Evolutionary conservation across 92 coral and sea anemone species (phyloP).

Genomic region (Phenganax stokvisi): DNA sequence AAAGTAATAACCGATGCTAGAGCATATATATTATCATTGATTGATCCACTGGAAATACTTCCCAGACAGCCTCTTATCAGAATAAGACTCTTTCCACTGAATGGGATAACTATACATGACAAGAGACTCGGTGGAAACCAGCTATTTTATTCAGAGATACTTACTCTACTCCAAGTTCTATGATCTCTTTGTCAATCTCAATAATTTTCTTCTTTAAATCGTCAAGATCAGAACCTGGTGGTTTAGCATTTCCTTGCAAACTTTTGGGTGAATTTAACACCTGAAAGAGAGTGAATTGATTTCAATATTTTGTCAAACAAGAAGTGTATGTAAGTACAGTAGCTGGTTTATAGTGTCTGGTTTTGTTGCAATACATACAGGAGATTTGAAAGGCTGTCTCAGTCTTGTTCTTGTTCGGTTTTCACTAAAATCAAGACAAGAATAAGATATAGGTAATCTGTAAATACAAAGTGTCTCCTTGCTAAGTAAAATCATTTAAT

Average conservation of each 20-base stretch:
- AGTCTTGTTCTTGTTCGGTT: constrained; percentile 54
- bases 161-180: constrained; percentile 64
- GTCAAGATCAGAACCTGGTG: constrained; percentile 40
- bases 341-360: neutral
- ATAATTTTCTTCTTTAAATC: constrained; percentile 53
- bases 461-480: no score
- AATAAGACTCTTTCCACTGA: neutral
- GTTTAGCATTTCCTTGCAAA: neutral
- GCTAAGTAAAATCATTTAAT: no score
- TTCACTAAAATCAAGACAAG: neutral
- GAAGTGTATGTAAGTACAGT: no score
- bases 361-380: constrained; percentile 56
- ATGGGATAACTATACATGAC: neutral
- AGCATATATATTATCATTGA: neutral
- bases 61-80: neutral
- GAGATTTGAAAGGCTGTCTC: constrained; percentile 89
- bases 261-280: constrained; percentile 7
- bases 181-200: constrained; percentile 58
- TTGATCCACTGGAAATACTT: neutral
- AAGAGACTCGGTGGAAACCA: neutral
- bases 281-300: neutral
- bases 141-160: constrained; percentile 12
- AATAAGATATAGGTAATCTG: neutral
- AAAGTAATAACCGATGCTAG: neutral
- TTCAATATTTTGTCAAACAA: neutral